phyloP scores from a whole-genome alignment of 2,888 invertebrate species.

The Macrosiphum euphorbiae region DNA sequence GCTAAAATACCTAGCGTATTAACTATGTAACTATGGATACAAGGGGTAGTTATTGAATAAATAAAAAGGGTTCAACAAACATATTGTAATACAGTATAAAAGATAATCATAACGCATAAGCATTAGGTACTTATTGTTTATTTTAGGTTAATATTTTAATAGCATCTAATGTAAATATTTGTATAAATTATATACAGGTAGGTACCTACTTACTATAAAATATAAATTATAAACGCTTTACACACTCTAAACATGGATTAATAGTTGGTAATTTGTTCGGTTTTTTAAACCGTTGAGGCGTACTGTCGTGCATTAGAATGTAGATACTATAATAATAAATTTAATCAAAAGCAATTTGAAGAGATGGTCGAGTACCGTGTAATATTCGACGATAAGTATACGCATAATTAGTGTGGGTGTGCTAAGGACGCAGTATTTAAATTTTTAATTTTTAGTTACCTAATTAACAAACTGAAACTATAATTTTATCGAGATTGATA shows the following conservation, averaged over 20 bases:
- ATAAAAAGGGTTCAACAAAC: not conserved
- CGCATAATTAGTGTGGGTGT: not conserved
- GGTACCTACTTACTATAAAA: not conserved
- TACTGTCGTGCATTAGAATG: not conserved
- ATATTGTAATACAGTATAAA: not conserved
- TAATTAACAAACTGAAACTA: not conserved
- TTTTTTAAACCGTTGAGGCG: not conserved
- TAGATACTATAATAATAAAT: not conserved
- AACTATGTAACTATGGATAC: conserved; percentile 40
- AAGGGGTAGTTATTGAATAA: conserved; percentile 1
- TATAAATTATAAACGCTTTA: not conserved
- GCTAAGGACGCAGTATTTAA: not conserved
- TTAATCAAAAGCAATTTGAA: not conserved
- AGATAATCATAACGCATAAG: not conserved
- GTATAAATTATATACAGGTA: not conserved
- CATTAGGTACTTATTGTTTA: not conserved
- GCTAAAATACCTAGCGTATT: not conserved
- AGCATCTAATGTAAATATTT: not conserved
- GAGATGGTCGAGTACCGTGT: not conserved
- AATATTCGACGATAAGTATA: not conserved
- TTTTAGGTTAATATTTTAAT: not conserved
- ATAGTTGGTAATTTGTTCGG: not conserved
- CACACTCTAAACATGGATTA: not conserved
- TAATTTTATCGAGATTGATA: not conserved
- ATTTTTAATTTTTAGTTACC: not conserved